Base-by-base conservation (phyloP, 2,797 vertebrate genomes). In the Ambastaia sidthimunki region DNA sequence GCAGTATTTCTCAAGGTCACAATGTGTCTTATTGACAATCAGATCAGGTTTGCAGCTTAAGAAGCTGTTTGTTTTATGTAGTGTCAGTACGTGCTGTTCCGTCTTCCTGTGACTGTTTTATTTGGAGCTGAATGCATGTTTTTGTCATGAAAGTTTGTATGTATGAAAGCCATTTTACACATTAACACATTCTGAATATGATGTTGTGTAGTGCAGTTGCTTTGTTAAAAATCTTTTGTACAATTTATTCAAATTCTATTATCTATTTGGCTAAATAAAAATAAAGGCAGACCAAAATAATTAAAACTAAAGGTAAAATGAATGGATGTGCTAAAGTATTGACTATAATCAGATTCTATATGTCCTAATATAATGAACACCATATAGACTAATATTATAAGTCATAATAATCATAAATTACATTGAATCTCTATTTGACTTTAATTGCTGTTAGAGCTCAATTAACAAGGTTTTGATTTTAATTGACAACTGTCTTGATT, bases 1-100 rank as follows among this genome's bases (percentile, higher is more conserved):
- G 50, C 68, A 66, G 67, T 18, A 57, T 57, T 55, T 81, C 70
- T 82, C 67, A 71, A 71, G 76, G 76, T 78, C 67, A 52, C 28
- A 19, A 44, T 19, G 31, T 62, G 9, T 52, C 60, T 62, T 62
- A 78, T 63, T 71, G 76, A 71, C 55, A 63, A 21, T 78, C 67
- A 52, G 66, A 52, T 78, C 67, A 78, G 67, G 44, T 71, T 78
- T 71, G n/a, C 44, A 52, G 10, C 57, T 37, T 54, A 71, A 63
- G 59, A 44, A 63, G 55, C 57, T 25, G 21, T 31, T 69, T 69
- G 54, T 74, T 69, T 57, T 34, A 23, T 76, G 41, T 71, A 47
- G 18, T 55, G 63, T 76, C 34, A 66, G 47, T 44, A n/a, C 71
- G 21, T 48, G 68, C 62, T 68, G 9, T 71, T 65, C 50, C 5